Evolutionary conservation across 2,888 invertebrate species (phyloP).

Genomic region (Mystacides longicornis): DNA sequence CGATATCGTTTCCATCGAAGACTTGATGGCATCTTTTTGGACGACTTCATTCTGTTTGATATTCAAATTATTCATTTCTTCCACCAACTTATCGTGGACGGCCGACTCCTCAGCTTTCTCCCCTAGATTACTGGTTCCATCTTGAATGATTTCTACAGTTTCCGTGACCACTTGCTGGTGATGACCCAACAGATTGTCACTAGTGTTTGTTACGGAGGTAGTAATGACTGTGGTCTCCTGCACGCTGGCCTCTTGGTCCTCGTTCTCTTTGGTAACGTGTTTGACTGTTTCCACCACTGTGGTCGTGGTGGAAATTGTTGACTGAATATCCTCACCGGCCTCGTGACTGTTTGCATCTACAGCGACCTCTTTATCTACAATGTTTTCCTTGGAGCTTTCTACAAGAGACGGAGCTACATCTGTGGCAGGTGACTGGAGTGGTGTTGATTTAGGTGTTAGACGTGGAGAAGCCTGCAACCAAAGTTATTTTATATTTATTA

Average conservation of each 20-base stretch:
- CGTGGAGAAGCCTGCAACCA: constrained; percentile 35
- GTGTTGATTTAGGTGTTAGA: constrained; percentile 44
- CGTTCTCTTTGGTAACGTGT: constrained; percentile 39
- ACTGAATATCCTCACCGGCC: constrained; percentile 27
- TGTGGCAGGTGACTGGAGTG: constrained; percentile 49
- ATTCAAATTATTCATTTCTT: constrained; percentile 33
- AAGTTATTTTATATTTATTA: neutral
- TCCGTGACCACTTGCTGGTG: constrained; percentile 27
- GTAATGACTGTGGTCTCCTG: constrained; percentile 36
- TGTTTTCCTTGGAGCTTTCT: constrained; percentile 23
- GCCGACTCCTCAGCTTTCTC: neutral
- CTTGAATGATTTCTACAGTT: neutral
- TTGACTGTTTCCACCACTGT: constrained; percentile 20
- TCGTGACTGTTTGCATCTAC: constrained; percentile 30
- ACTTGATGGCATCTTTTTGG: constrained; percentile 29
- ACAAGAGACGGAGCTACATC: constrained; percentile 36
- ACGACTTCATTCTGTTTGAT: constrained; percentile 31
- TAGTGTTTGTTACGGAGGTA: constrained; percentile 24
- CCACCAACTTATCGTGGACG: constrained; percentile 19
- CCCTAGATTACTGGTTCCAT: constrained; percentile 28
- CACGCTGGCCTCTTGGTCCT: constrained; percentile 26
- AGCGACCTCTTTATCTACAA: too few species aligned
- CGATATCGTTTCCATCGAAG: constrained; percentile 33
- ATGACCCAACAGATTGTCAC: constrained; percentile 28
- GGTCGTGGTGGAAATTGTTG: constrained; percentile 8